phyloP scores from a whole-genome alignment of 2,113 vertebrate species.

The Talpa occidentalis region DNA sequence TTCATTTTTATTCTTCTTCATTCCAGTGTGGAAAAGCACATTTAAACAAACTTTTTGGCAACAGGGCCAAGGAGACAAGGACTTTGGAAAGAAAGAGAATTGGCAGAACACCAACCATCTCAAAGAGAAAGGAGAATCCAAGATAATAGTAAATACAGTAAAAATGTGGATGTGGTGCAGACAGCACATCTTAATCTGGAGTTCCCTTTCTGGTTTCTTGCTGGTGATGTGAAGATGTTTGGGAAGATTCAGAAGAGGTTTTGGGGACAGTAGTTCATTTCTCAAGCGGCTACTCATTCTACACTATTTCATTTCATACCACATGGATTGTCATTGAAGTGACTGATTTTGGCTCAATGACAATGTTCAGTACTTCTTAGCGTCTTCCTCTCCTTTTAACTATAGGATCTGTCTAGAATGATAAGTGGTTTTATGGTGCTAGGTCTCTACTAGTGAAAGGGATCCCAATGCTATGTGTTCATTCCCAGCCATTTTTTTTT shows the following conservation, averaged over 20 bases:
- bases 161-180: not conserved
- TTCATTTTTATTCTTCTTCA: constrained; percentile 41
- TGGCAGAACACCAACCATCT: not conserved
- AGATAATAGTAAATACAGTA: not conserved
- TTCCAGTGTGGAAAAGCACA: constrained; percentile 57
- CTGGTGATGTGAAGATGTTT: not conserved
- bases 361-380: not conserved
- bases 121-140: not conserved
- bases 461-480: not conserved
- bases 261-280: not conserved
- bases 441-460: not conserved
- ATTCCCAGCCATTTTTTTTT: not conserved
- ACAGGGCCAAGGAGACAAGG: constrained; percentile 11
- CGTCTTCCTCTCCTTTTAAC: not conserved
- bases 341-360: not conserved
- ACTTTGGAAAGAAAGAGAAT: constrained; percentile 49
- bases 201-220: not conserved
- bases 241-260: not conserved
- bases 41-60: constrained; percentile 56
- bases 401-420: not conserved
- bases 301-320: not conserved
- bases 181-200: not conserved
- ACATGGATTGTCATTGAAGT: not conserved
- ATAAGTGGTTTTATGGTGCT: accelerated
- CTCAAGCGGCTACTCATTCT: not conserved